A percentile compares a stretch with the other conserved stretches of the same genome.
Conservation (phyloP, 92 coral and sea anemone genomes). For the Zoanthus solanderi region DNA sequence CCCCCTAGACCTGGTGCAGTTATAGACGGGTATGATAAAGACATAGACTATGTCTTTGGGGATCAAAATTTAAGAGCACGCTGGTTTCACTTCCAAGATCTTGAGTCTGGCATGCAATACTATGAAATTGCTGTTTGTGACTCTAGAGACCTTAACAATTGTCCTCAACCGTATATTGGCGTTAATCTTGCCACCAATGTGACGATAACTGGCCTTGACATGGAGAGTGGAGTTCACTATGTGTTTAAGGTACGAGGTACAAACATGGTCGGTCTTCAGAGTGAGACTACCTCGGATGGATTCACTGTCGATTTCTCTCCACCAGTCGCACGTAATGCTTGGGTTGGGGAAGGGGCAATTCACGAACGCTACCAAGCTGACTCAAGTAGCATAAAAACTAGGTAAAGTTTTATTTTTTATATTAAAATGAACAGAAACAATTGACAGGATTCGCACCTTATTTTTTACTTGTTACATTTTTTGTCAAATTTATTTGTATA, state of each 20-base stretch:
- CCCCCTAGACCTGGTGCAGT: slow-evolving; percentile 83
- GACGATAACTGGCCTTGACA: slow-evolving; percentile 78
- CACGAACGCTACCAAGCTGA: slow-evolving; percentile 63
- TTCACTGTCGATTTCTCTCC: slow-evolving; percentile 86
- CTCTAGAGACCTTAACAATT: slow-evolving; percentile 63
- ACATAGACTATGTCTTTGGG: slow-evolving; percentile 73
- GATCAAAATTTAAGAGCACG: slow-evolving; percentile 70
- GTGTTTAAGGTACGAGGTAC: slow-evolving; percentile 73
- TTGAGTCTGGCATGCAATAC: slow-evolving; percentile 77
- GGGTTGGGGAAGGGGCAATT: slow-evolving; percentile 59
- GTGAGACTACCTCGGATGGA: slow-evolving; percentile 76
- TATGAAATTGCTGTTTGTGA: slow-evolving; percentile 88
- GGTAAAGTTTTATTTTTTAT: slow-evolving; percentile 29
- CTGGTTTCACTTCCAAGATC: slow-evolving; percentile 84
- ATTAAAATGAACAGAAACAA: neutral
- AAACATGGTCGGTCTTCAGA: slow-evolving; percentile 78
- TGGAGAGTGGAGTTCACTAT: slow-evolving; percentile 80
- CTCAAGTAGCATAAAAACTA: slow-evolving; percentile 29
- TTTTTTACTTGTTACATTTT: neutral
- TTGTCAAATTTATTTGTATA: neutral
- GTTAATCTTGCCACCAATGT: slow-evolving; percentile 72
- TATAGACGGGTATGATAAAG: slow-evolving; percentile 69
- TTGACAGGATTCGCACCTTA: neutral
- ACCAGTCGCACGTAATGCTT: slow-evolving; percentile 64
- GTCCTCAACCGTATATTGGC: slow-evolving; percentile 77